phyloP scores from a whole-genome alignment of 2,888 invertebrate species.

The Sicus ferrugineus region DNA sequence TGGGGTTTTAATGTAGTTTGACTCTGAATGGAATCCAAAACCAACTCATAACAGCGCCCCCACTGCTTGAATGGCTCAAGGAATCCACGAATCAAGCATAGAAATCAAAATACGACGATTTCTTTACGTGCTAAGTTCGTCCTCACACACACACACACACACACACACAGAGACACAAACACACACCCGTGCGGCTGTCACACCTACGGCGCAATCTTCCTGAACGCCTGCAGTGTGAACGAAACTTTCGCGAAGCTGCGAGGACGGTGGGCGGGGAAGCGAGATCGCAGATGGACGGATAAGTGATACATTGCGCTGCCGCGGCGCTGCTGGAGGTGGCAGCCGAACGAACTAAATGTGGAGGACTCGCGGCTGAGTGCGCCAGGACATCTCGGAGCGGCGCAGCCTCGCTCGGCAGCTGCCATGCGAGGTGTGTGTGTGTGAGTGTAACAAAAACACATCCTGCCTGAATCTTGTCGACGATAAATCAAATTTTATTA shows the following conservation, averaged over 20 bases:
- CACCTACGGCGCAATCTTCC: conserved; percentile 1
- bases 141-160: conserved; percentile 10
- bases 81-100: conserved; percentile 2
- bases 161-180: neutral
- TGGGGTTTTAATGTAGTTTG: too few relatives aligned
- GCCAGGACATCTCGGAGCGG: conserved; percentile 26
- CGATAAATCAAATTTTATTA: conserved; percentile 66
- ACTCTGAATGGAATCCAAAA: too few relatives aligned
- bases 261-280: conserved; percentile 49
- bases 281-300: conserved; percentile 29
- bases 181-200: neutral
- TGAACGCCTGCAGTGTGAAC: conserved; percentile 56
- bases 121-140: conserved; percentile 11
- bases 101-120: conserved; percentile 11
- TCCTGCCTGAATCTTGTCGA: conserved; percentile 64
- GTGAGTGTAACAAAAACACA: conserved; percentile 49
- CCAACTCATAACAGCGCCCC: too few relatives aligned
- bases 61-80: neutral
- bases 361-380: conserved; percentile 34
- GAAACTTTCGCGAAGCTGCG: conserved; percentile 56
- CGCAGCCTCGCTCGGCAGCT: conserved; percentile 36
- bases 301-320: conserved; percentile 27
- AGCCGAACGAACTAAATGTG: conserved; percentile 20
- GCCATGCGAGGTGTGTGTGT: conserved; percentile 47
- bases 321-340: conserved; percentile 23